Conservation (phyloP, 2,113 vertebrate genomes). For the Zootoca vivipara region DNA sequence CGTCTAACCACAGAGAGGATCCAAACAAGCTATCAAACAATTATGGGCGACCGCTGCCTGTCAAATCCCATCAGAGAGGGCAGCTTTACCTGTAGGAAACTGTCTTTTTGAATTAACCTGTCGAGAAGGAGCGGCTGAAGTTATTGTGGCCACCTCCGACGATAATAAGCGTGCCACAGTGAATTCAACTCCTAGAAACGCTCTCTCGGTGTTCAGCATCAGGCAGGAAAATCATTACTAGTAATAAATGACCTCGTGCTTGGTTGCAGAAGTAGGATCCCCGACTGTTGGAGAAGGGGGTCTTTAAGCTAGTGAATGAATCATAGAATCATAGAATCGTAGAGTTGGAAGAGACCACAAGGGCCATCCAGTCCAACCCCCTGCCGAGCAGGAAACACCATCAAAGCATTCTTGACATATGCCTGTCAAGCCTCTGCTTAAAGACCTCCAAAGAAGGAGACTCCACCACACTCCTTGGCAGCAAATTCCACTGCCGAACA, state of each 20-base stretch:
- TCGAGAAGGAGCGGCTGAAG: neutral
- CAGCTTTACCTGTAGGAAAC: neutral
- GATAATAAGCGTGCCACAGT: neutral
- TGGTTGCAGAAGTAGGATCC: neutral
- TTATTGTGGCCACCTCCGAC: neutral
- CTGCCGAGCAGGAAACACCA: too few relatives aligned
- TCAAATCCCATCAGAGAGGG: constrained; percentile 50
- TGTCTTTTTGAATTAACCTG: neutral
- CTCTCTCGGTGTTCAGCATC: neutral
- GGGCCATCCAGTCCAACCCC: too few relatives aligned
- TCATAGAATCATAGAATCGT: too few relatives aligned
- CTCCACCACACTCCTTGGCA: too few relatives aligned
- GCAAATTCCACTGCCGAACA: too few relatives aligned
- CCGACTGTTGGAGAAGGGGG: neutral
- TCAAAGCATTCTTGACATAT: too few relatives aligned
- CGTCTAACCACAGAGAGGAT: constrained; percentile 59
- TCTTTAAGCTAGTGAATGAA: neutral
- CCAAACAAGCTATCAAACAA: constrained; percentile 60
- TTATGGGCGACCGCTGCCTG: constrained; percentile 60
- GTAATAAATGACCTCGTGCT: neutral
- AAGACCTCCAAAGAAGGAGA: too few relatives aligned
- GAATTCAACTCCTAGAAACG: neutral
- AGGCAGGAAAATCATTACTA: neutral
- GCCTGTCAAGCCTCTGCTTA: too few relatives aligned
- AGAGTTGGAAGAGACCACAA: too few relatives aligned